A percentile compares a stretch with the other conserved stretches of the same genome.
Evolutionary conservation across 1,140 invertebrate genomes (phyloP).

Genomic region (Saxidomus purpurata): DNA sequence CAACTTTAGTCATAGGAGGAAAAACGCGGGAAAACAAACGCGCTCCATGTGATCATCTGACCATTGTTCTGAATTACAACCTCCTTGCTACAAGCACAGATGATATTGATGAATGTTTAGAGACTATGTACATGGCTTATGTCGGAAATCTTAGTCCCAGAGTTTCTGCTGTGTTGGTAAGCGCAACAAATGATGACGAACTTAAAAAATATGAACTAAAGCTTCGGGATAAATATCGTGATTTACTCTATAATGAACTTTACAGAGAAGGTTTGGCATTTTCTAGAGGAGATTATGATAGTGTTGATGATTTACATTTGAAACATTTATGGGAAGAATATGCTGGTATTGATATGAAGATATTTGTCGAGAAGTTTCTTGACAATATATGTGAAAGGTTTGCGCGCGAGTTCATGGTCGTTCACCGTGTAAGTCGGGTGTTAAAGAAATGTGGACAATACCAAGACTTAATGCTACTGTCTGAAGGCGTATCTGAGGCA

Average conservation of each 20-base stretch:
- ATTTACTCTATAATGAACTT: slow-evolving; percentile 78
- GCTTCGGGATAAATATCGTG: slow-evolving; percentile 75
- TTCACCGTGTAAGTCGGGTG: slow-evolving; percentile 82
- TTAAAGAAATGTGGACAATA: slow-evolving; percentile 84
- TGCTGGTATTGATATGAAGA: slow-evolving; percentile 69
- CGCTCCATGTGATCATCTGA: slow-evolving; percentile 70
- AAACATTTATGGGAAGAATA: slow-evolving; percentile 79
- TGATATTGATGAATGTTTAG: slow-evolving; percentile 81
- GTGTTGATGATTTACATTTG: slow-evolving; percentile 71
- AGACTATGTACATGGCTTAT: slow-evolving; percentile 83
- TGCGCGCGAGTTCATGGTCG: slow-evolving; percentile 82
- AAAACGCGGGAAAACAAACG: slow-evolving; percentile 68
- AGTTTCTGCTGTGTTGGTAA: slow-evolving; percentile 80
- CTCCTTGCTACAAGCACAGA: slow-evolving; percentile 79
- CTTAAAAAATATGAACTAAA: slow-evolving; percentile 80
- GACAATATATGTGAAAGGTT: slow-evolving; percentile 80
- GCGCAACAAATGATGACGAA: slow-evolving; percentile 77
- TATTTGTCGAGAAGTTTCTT: slow-evolving; percentile 79
- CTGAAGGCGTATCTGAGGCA: slow-evolving; percentile 78
- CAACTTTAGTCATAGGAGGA: slow-evolving; percentile 79
- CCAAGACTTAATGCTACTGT: slow-evolving; percentile 83
- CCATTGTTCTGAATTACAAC: slow-evolving; percentile 82
- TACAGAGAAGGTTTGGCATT: slow-evolving; percentile 79
- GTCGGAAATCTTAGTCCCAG: slow-evolving; percentile 80
- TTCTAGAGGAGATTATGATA: slow-evolving; percentile 68